Evolutionary conservation across 2,888 invertebrate species (phyloP).

Genomic region (Smittia aterrima): DNA sequence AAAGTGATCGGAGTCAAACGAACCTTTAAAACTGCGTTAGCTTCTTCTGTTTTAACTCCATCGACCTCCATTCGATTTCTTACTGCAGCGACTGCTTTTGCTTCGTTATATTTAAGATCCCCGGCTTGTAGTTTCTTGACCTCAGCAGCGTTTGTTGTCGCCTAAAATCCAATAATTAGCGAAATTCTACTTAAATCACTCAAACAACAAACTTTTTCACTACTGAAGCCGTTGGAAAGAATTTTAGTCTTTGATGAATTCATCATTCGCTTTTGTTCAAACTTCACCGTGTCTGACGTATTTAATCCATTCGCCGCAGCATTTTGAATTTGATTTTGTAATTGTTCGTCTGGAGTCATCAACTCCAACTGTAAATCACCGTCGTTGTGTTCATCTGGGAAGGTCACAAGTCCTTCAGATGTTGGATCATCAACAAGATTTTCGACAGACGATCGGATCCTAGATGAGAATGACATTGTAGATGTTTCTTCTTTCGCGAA

Average conservation of each 20-base stretch:
- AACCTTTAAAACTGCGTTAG: conserved; percentile 80
- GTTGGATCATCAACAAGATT: conserved; percentile 70
- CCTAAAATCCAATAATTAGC: conserved; percentile 44
- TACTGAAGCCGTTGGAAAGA: conserved; percentile 77
- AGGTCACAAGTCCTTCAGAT: conserved; percentile 71
- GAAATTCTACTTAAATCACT: not conserved
- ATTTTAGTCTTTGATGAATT: conserved; percentile 76
- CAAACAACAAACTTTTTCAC: conserved; percentile 62
- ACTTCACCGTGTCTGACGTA: conserved; percentile 67
- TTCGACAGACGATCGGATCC: conserved; percentile 72
- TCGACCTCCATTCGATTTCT: conserved; percentile 78
- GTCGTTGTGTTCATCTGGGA: conserved; percentile 73
- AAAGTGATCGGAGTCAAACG: conserved; percentile 45
- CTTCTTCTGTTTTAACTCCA: conserved; percentile 75
- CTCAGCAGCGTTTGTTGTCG: conserved; percentile 67
- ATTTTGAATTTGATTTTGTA: conserved; percentile 38
- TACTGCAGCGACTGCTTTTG: conserved; percentile 73
- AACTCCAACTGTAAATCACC: conserved; percentile 54
- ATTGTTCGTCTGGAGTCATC: conserved; percentile 47
- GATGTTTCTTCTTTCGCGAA: no score
- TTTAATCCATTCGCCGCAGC: conserved; percentile 39
- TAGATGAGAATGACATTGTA: conserved; percentile 48
- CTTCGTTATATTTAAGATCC: conserved; percentile 78
- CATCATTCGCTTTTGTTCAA: conserved; percentile 78
- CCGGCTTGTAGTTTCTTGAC: conserved; percentile 75